These are phyloP conservation scores for Caenorhabditis brenneri DNA, from an alignment of 1,140 invertebrate genomes.

Conservation along the genomic window DNA sequence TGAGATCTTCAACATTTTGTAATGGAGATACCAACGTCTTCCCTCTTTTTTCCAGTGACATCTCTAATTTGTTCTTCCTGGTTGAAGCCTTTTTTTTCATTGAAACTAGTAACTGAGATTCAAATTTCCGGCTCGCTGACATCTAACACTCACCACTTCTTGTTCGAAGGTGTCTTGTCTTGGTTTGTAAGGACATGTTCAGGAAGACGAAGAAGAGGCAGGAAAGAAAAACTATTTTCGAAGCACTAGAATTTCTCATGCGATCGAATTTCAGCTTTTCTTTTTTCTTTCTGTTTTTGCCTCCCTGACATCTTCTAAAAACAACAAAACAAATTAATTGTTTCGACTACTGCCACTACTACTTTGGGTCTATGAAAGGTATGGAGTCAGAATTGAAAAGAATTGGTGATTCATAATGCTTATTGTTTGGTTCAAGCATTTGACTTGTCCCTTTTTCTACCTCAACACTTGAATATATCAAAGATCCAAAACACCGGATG, in stretches of 20 bases:
- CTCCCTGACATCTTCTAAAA: conserved; percentile 12
- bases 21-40: not conserved
- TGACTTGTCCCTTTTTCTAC: not conserved
- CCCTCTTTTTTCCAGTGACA: not conserved
- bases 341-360: not conserved
- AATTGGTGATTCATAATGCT: conserved; percentile 14
- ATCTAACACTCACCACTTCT: not conserved
- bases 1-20: not conserved
- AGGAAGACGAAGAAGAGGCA: not conserved
- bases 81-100: not conserved
- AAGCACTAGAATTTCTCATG: conserved; percentile 37
- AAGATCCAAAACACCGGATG: not conserved
- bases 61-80: not conserved
- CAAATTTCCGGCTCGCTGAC: conserved; percentile 32
- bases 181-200: not conserved
- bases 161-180: not conserved
- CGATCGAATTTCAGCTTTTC: conserved; percentile 26
- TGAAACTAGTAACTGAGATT: conserved; percentile 23
- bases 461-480: conserved; percentile 9
- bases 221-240: conserved; percentile 17
- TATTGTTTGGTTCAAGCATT: not conserved
- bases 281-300: not conserved
- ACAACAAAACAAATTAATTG: not conserved
- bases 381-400: not conserved
- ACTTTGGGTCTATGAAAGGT: not conserved